Evolutionary conservation across 1,140 invertebrate species (phyloP).

Genomic region (Aphelenchoides fujianensis): DNA sequence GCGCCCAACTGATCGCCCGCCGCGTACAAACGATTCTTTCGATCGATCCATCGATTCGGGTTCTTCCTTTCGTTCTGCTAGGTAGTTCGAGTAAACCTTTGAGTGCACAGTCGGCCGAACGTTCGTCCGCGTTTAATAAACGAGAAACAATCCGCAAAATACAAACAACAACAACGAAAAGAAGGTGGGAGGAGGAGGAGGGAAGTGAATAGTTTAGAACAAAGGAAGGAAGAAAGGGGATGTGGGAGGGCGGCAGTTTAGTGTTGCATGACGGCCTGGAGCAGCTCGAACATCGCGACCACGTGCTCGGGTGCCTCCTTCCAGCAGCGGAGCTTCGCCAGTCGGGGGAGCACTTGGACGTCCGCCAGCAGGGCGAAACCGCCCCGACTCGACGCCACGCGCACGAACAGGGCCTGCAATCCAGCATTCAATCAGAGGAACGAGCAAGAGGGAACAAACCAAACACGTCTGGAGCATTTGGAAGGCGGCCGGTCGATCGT

Average conservation of each 20-base stretch:
- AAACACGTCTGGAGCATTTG: neutral
- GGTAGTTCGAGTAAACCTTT: neutral
- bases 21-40: neutral
- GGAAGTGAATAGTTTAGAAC: too few relatives aligned
- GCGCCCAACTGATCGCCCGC: too few relatives aligned
- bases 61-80: too few relatives aligned
- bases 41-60: too few relatives aligned
- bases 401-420: constrained; percentile 2
- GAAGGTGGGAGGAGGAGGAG: too few relatives aligned
- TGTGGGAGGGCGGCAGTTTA: too few relatives aligned
- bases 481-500: neutral
- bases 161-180: constrained; percentile 3
- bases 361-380: neutral
- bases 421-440: too few relatives aligned
- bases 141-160: neutral
- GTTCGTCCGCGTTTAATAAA: too few relatives aligned
- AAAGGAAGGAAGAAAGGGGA: neutral
- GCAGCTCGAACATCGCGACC: neutral
- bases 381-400: neutral
- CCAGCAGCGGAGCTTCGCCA: neutral
- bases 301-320: neutral
- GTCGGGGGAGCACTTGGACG: neutral
- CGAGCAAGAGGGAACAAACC: neutral
- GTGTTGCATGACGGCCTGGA: neutral
- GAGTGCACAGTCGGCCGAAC: neutral